Percentiles rank a stretch among this genome's conserved stretches.
Evolutionary conservation across 2,888 invertebrate species (phyloP).

Genomic region (Epinotia demarniana): DNA sequence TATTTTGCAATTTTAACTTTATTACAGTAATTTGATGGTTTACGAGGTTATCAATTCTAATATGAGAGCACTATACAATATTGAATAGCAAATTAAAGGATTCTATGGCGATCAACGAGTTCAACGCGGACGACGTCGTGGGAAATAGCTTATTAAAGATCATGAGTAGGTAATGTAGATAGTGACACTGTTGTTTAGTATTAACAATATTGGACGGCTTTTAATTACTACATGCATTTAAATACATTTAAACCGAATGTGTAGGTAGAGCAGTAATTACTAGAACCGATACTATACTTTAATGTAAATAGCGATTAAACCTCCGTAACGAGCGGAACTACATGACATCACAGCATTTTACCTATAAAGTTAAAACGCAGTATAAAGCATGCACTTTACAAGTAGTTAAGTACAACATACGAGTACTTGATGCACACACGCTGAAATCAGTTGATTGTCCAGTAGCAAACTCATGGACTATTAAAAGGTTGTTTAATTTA

Average conservation of each 20-base stretch:
- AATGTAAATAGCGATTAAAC: constrained; percentile 31
- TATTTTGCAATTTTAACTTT: too few relatives aligned
- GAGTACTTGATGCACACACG: background rate
- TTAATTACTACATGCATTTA: background rate
- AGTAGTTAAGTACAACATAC: background rate
- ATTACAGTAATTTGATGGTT: too few relatives aligned
- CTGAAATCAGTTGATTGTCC: constrained; percentile 14
- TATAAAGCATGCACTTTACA: background rate
- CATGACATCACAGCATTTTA: constrained; percentile 10
- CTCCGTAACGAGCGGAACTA: constrained; percentile 17
- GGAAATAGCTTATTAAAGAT: too few relatives aligned
- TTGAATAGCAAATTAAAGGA: too few relatives aligned
- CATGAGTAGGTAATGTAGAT: too few relatives aligned
- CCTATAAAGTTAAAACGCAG: constrained; percentile 5
- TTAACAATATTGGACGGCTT: background rate
- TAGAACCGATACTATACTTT: constrained; percentile 20
- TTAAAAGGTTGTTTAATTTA: constrained; percentile 28
- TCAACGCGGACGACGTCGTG: too few relatives aligned
- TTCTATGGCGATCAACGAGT: too few relatives aligned
- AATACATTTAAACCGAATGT: background rate
- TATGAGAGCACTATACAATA: too few relatives aligned
- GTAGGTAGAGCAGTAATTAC: constrained; percentile 2
- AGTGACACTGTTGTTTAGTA: background rate
- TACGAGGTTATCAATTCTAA: too few relatives aligned
- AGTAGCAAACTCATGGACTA: constrained; percentile 25